Conservation (phyloP, 2,888 invertebrate species). For the Didymodactylos carnosus region DNA sequence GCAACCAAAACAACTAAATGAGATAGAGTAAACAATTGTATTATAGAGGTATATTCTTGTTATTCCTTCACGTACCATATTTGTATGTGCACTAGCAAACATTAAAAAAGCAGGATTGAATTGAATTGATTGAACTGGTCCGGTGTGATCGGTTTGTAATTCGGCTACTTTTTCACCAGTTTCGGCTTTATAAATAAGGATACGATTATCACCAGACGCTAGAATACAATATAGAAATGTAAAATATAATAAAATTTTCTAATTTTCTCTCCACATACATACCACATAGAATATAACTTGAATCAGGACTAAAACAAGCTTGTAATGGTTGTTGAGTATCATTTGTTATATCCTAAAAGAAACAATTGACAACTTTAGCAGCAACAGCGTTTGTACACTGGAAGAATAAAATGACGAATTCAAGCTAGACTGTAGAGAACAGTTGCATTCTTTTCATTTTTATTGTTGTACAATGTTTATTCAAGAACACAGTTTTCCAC, state of each 20-base stretch:
- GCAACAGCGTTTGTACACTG: too few species aligned
- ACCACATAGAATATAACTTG: conserved; percentile 45
- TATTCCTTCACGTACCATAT: background rate
- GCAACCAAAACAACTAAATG: conserved; percentile 19
- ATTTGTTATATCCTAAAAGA: background rate
- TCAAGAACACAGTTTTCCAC: too few species aligned
- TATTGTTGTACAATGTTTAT: too few species aligned
- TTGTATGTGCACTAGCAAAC: conserved; percentile 9
- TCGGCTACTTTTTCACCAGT: conserved; percentile 55
- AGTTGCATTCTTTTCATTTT: too few species aligned
- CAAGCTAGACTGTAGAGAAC: too few species aligned
- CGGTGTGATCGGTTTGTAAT: conserved; percentile 37
- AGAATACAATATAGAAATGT: too few species aligned
- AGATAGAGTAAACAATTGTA: conserved; percentile 1
- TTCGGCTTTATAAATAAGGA: conserved; percentile 94
- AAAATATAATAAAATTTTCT: background rate
- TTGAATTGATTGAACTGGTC: conserved; percentile 12
- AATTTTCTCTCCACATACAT: too few species aligned
- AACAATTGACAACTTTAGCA: background rate
- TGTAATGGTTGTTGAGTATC: background rate
- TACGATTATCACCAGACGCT: conserved; percentile 69
- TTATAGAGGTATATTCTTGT: background rate
- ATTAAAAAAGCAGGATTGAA: conserved; percentile 14
- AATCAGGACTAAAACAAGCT: conserved; percentile 93
- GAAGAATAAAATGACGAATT: too few species aligned